Conservation (phyloP, 2,797 vertebrate species). For the Tiaroga cobitis region DNA sequence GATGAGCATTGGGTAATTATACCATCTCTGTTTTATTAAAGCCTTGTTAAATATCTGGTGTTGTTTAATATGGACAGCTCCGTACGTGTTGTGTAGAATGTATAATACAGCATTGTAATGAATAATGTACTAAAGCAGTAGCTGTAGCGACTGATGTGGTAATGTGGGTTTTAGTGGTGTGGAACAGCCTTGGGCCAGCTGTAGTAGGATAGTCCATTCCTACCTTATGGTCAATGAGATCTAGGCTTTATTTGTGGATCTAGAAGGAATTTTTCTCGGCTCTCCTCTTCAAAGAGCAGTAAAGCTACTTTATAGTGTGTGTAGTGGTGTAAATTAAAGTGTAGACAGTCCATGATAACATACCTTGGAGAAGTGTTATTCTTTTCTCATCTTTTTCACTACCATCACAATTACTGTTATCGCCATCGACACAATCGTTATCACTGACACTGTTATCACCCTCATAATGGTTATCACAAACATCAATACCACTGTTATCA, state of each 20-base stretch:
- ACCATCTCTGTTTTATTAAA: background rate
- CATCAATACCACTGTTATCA: background rate
- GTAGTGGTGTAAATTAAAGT: background rate
- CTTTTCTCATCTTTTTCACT: background rate
- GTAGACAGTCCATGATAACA: background rate
- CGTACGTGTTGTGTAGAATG: background rate
- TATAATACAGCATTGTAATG: background rate
- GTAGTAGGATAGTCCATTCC: background rate
- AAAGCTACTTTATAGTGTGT: background rate
- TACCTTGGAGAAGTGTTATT: background rate
- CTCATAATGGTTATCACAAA: background rate
- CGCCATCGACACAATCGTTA: background rate
- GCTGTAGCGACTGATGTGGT: background rate
- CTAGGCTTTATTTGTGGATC: background rate
- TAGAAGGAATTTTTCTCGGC: background rate
- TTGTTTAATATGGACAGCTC: background rate
- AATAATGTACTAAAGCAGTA: conserved; percentile 13
- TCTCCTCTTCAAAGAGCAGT: background rate
- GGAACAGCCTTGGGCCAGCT: conserved; percentile 19
- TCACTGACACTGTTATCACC: background rate
- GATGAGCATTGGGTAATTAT: conserved; percentile 20
- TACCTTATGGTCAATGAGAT: conserved; percentile 18
- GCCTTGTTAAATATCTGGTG: conserved; percentile 20
- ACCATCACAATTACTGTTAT: background rate
- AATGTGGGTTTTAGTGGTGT: conserved; percentile 13